These are phyloP conservation scores for Trisateles emortualis DNA, from an alignment of 2,888 invertebrate genomes.

Conservation along the genomic window DNA sequence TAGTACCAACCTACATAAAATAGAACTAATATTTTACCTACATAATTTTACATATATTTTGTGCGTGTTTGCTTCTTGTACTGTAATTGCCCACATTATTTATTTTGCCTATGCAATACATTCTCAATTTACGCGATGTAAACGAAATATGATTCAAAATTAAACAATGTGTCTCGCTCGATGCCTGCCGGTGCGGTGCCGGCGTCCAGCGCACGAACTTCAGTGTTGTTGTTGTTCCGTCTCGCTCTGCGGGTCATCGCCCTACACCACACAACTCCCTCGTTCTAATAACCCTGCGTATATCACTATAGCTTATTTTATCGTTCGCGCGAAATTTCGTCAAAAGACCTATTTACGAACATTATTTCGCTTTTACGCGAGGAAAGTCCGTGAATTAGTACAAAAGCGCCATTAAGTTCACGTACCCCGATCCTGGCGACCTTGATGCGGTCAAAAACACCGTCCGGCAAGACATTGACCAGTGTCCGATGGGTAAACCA, in stretches of 20 bases:
- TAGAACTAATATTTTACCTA: too few relatives aligned
- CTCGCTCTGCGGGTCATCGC: slow-evolving; percentile 84
- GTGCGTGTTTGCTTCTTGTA: neutral
- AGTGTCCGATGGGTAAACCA: slow-evolving; percentile 61
- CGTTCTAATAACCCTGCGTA: slow-evolving; percentile 80
- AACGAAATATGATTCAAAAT: slow-evolving; percentile 36
- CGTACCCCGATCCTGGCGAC: slow-evolving; percentile 74
- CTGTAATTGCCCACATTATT: neutral
- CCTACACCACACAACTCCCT: slow-evolving; percentile 76
- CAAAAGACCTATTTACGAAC: slow-evolving; percentile 21
- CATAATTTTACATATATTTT: too few relatives aligned
- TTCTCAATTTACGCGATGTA: slow-evolving; percentile 18
- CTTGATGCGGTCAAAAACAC: slow-evolving; percentile 81
- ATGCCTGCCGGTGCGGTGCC: slow-evolving; percentile 16
- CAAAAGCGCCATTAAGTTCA: slow-evolving; percentile 67
- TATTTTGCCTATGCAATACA: slow-evolving; percentile 7
- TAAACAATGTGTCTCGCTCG: slow-evolving; percentile 43
- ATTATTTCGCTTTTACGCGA: slow-evolving; percentile 11
- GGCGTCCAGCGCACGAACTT: slow-evolving; percentile 73
- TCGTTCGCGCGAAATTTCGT: slow-evolving; percentile 52
- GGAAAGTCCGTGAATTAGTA: slow-evolving; percentile 32
- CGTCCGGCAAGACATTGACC: slow-evolving; percentile 76
- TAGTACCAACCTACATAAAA: neutral
- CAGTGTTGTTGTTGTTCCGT: slow-evolving; percentile 84
- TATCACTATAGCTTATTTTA: slow-evolving; percentile 66